Percentiles rank a stretch among this genome's conserved stretches.
These are phyloP conservation scores for Bembecia ichneumoniformis DNA, from an alignment of 2,888 invertebrate species.

Conservation along the genomic window DNA sequence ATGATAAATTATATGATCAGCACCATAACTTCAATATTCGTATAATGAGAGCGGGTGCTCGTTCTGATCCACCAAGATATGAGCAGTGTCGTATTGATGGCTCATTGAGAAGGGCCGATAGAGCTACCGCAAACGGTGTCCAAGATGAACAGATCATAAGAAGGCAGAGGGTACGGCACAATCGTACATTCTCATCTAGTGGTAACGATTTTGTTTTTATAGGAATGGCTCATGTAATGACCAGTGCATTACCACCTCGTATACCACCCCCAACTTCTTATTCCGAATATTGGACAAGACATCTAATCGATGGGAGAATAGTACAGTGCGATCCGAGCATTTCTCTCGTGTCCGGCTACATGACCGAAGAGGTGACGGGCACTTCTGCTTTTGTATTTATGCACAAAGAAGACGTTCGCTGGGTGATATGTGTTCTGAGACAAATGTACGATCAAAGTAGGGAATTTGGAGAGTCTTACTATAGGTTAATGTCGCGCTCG, in stretches of 20 bases:
- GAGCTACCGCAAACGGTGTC: constrained; percentile 65
- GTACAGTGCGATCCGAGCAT: constrained; percentile 93
- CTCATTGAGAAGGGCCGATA: constrained; percentile 70
- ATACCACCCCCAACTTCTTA: constrained; percentile 75
- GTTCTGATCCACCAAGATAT: constrained; percentile 80
- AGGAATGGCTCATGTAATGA: constrained; percentile 79
- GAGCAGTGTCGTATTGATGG: constrained; percentile 81
- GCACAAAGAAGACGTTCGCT: constrained; percentile 90
- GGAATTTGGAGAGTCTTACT: constrained; percentile 89
- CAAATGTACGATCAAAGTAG: constrained; percentile 91
- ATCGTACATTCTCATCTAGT: constrained; percentile 65
- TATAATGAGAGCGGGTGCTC: constrained; percentile 78
- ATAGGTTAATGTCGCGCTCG: constrained; percentile 84
- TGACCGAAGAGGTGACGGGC: constrained; percentile 91
- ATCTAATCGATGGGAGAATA: constrained; percentile 89
- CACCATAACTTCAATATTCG: constrained; percentile 72
- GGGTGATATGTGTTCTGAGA: constrained; percentile 88
- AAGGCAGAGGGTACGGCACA: constrained; percentile 67
- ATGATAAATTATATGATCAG: constrained; percentile 43
- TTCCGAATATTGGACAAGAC: constrained; percentile 91
- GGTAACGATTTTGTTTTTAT: constrained; percentile 78
- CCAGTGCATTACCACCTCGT: constrained; percentile 65
- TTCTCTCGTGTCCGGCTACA: constrained; percentile 88
- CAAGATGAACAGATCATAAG: constrained; percentile 65
- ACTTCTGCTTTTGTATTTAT: constrained; percentile 90